Conservation (phyloP, 2,113 vertebrate species). For the Mormyrus iriodes region DNA sequence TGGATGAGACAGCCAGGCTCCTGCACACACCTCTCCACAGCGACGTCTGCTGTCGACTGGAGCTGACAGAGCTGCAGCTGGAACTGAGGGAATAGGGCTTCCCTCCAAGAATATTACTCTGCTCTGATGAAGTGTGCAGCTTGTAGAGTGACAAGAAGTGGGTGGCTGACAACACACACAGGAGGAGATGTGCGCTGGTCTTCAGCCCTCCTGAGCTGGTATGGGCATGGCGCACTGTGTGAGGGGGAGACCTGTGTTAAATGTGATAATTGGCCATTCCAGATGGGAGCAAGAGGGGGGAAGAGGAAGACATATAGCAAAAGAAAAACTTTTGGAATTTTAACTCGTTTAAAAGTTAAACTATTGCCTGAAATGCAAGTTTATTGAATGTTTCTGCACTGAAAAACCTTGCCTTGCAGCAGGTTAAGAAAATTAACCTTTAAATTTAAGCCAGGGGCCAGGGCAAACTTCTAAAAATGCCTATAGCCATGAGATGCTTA, state of each 20-base stretch:
- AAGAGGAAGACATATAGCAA: neutral
- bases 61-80: neutral
- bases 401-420: neutral
- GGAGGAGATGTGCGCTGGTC: neutral
- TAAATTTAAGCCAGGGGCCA: neutral
- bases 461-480: neutral
- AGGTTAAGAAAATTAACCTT: neutral
- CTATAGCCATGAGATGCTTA: neutral
- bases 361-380: neutral
- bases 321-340: neutral
- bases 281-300: neutral
- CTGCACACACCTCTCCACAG: neutral
- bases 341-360: neutral
- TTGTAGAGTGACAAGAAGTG: neutral
- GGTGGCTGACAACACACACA: neutral
- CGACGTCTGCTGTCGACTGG: neutral
- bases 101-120: neutral
- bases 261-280: neutral
- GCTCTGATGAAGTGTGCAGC: neutral
- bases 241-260: neutral
- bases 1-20: neutral
- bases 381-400: neutral
- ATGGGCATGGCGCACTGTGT: neutral
- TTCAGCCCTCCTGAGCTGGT: neutral
- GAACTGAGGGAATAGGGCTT: neutral